Base-by-base conservation (phyloP, 2,888 invertebrate genomes). In the Siphlonurus alternatus region DNA sequence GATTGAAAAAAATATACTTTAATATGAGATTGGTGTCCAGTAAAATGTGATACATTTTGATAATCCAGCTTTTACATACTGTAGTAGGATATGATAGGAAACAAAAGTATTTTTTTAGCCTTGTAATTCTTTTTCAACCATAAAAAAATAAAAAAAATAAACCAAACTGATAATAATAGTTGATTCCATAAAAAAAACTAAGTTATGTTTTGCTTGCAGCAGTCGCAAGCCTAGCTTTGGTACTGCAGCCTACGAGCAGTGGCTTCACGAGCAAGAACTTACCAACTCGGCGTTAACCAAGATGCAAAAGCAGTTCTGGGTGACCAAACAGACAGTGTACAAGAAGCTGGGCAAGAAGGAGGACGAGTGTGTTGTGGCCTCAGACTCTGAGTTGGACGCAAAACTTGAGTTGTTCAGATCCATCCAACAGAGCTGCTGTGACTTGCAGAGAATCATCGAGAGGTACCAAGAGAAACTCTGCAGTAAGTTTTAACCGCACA, bases 261-360 rank as follows among this genome's bases (percentile, higher is more conserved):
- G 78, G 74, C 76, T 79, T 38, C 79, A 80, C 65, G 75, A 77
- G 63, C 74, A 76, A 53, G 77, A 79, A 72, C 53, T 38, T 25
- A 67, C 66, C 25, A 68, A 77, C 65, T 79, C 80, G 22, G 71
- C 80, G 5, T 74, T 82, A 10, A 76, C 77, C 20, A 84, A 83
- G 73, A 87, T 96, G 86, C 93, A 94, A 76, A 93, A 96, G 77
- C 94, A 95, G 70, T 98, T 93, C 77, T 99, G 97, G 97, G 89
- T 97, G 65, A 97, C 98, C 5, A 98, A 97, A 75, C 97, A 97
- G 77, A 88, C 91, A 65, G 88, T 98, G 60, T 84, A 93, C 69
- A 83, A 92, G 72, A 96, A 93, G 78, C 79, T 98, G 62, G 96
- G 96, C 38, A 89, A 91, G 71, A 97, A 97, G 79, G 97, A 99